Evolutionary conservation across 2,888 invertebrate genomes (phyloP), one percentile per base, ranked within the genome.

Genomic region (Matsumyia berberina): DNA sequence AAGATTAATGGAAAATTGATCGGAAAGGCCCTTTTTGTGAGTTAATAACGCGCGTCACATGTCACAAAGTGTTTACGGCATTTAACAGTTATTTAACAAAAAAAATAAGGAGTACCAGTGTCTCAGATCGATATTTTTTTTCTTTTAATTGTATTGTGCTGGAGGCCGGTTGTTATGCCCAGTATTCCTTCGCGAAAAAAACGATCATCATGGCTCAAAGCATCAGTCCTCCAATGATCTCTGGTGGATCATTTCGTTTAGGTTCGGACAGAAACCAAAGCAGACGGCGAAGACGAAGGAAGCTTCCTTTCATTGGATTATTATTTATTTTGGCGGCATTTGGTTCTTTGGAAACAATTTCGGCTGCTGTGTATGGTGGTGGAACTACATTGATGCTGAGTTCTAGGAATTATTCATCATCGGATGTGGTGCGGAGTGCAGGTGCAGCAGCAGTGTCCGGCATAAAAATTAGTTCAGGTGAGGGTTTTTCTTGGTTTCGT

Each of bases 401-500:
- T 85, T 85, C 85, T 58, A 85, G 74, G 85, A 85, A 85, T 70
- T 55, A 85, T 51, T 66, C 85, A 15, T 64, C 62, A 17, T 58
- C 80, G 85, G 76, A 79, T 58, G 66, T 53, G 42, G 70, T 46
- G 33, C 57, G 85, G 64, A 55, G 70, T 85, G 58, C 78, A 78
- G 80, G 85, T 85, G 85, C 85, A 85, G 58, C 79, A 66, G 2
- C 60, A 55, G 35, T 42, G 58, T 42, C 80, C 46, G 85, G 85
- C 76, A 55, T 51, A 53, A 85, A 85, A 85, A 80, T 69, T 60
- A 85, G 85, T 85, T 85, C 85, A 85, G 85, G 85, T 85, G 64
- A 70, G 85, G 76, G 19, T 67, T n/a, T 2, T 19, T 17, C 24
- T 44, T 2, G 5, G 12, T 62, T 33, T 44, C 35, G 33, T 31